phyloP scores from a whole-genome alignment of 2,797 vertebrate species.

The Oreortyx pictus region DNA sequence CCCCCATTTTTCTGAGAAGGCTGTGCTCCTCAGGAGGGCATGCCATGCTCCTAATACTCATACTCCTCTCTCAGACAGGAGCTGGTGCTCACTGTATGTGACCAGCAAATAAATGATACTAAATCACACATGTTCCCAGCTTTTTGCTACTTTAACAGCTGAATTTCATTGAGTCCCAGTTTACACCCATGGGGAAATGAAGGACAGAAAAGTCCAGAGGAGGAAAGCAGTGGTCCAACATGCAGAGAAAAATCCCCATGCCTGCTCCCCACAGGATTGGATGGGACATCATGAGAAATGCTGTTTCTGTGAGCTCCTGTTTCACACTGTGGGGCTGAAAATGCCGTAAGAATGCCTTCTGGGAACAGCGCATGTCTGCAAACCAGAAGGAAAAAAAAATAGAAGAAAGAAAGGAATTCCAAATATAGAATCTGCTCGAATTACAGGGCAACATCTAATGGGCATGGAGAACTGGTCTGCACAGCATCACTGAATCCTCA shows the following conservation, averaged over 20 bases:
- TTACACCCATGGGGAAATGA: fast-evolving
- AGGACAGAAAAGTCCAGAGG: neutral
- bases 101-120: neutral
- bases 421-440: neutral
- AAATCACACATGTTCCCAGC: fast-evolving
- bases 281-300: neutral
- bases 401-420: neutral
- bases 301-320: fast-evolving
- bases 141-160: neutral
- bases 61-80: neutral
- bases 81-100: neutral
- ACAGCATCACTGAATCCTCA: fast-evolving
- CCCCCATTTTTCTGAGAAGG: neutral
- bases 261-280: fast-evolving
- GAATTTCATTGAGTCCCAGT: neutral
- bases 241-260: neutral
- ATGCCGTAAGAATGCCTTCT: neutral
- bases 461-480: fast-evolving
- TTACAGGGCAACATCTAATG: neutral
- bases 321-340: neutral
- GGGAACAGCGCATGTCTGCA: fast-evolving
- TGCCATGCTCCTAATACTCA: neutral
- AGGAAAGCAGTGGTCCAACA: neutral
- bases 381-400: neutral
- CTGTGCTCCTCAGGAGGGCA: neutral